Evolutionary conservation across 2,113 vertebrate genomes (phyloP).

Genomic region (Noctilio leporinus): DNA sequence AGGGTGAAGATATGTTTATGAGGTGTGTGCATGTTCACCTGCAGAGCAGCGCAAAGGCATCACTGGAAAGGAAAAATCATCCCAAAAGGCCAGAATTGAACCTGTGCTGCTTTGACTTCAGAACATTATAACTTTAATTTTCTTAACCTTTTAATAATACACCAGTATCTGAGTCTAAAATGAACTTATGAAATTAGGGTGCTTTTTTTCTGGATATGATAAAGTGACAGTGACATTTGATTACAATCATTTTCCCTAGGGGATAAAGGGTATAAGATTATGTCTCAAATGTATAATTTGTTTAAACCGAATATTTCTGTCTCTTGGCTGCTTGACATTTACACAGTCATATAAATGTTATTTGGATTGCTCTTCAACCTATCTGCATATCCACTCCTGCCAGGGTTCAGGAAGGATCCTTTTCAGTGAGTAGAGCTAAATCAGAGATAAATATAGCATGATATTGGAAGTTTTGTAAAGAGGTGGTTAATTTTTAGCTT

Average conservation of each 20-base stretch:
- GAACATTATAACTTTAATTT: neutral
- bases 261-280: neutral
- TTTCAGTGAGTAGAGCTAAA: neutral
- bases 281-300: neutral
- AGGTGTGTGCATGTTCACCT: rapidly evolving
- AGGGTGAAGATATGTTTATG: neutral
- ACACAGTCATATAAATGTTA: neutral
- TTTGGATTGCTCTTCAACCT: neutral
- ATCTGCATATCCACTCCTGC: neutral
- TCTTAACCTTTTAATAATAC: neutral
- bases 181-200: neutral
- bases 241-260: neutral
- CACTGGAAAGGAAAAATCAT: neutral
- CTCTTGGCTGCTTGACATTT: neutral
- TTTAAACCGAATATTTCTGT: neutral
- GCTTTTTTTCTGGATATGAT: neutral
- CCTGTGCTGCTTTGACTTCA: neutral
- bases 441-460: neutral
- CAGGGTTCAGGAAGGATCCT: neutral
- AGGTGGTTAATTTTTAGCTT: neutral
- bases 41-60: neutral
- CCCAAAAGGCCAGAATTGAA: neutral
- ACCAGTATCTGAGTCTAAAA: neutral
- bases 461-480: neutral
- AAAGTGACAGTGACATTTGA: neutral